A percentile compares a stretch with the other conserved stretches of the same genome.
These are phyloP conservation scores for Etheostoma perlongum DNA, from an alignment of 2,797 vertebrate genomes.

Conservation along the genomic window DNA sequence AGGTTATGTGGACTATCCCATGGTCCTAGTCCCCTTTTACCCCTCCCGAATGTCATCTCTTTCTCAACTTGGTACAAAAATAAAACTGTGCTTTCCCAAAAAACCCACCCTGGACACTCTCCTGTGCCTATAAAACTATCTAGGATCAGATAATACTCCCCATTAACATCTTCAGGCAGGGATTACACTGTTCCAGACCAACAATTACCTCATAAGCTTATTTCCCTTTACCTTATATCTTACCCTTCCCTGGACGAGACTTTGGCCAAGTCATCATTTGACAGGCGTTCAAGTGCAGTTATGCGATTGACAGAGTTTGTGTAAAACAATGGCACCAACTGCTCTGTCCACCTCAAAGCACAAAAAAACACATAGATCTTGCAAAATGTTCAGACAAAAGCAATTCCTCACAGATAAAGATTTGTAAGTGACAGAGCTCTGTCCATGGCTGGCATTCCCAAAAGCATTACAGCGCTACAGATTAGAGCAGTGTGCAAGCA, in stretches of 20 bases:
- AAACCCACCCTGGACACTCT: constrained; percentile 62
- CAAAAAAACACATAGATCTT: constrained; percentile 29
- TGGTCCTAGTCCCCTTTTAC: constrained; percentile 39
- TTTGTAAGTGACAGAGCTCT: constrained; percentile 23
- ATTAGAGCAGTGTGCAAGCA: constrained; percentile 10
- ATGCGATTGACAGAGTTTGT: constrained; percentile 25
- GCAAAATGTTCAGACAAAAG: constrained; percentile 37
- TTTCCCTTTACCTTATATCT: constrained; percentile 79
- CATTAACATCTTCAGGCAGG: constrained; percentile 10
- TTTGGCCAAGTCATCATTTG: constrained; percentile 34
- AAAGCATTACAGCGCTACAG: constrained; percentile 48
- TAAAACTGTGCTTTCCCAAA: constrained; percentile 70
- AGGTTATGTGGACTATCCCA: constrained; percentile 58
- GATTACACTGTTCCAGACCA: constrained; percentile 11
- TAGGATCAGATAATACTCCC: constrained; percentile 37
- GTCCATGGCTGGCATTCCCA: constrained; percentile 39
- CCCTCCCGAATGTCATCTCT: constrained; percentile 33
- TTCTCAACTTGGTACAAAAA: constrained; percentile 76
- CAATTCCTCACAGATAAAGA: constrained; percentile 22
- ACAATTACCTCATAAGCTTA: constrained; percentile 9
- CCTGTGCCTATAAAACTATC: constrained; percentile 58
- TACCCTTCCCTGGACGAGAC: constrained; percentile 29
- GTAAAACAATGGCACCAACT: constrained; percentile 23
- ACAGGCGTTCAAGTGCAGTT: constrained; percentile 41
- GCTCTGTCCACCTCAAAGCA: constrained; percentile 13